Evolutionary conservation across 2,888 invertebrate genomes (phyloP).

Genomic region (Meganola albula): DNA sequence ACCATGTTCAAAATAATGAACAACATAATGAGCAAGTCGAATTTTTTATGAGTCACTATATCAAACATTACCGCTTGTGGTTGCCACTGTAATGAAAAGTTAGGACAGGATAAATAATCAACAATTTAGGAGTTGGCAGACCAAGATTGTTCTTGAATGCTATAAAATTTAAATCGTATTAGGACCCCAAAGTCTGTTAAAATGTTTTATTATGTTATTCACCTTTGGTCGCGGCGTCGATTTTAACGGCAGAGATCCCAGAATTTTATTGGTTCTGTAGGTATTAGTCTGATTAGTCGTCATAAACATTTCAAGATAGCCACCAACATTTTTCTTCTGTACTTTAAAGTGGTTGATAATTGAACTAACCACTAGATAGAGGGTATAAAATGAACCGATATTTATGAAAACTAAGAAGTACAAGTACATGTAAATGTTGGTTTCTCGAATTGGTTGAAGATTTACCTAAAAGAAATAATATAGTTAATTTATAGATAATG

Average conservation of each 20-base stretch:
- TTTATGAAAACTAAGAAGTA: constrained; percentile 99
- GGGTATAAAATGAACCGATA: constrained; percentile 99
- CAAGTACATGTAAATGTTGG: constrained; percentile 97
- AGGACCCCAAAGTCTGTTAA: no score
- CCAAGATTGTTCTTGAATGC: no score
- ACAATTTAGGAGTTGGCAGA: no score
- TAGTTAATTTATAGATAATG: no score
- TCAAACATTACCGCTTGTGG: constrained; percentile 98
- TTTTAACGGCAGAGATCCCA: constrained; percentile 98
- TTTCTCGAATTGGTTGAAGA: constrained; percentile 95
- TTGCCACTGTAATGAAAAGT: constrained; percentile 91
- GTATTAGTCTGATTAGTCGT: constrained; percentile 99
- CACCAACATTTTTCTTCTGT: constrained; percentile 99
- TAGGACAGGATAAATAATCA: no score
- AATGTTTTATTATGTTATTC: no score
- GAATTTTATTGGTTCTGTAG: constrained; percentile 99
- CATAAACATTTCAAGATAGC: constrained; percentile 99
- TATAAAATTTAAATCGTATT: no score
- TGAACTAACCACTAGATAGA: constrained; percentile 99
- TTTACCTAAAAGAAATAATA: constrained; percentile 85
- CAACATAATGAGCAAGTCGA: constrained; percentile 99
- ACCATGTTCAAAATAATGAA: constrained; percentile 99
- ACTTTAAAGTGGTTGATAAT: constrained; percentile 99
- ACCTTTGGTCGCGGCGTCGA: constrained; percentile 98
- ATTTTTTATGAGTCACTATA: constrained; percentile 98